phyloP scores from a whole-genome alignment of 2,888 invertebrate genomes.

The Diaphora mendica region DNA sequence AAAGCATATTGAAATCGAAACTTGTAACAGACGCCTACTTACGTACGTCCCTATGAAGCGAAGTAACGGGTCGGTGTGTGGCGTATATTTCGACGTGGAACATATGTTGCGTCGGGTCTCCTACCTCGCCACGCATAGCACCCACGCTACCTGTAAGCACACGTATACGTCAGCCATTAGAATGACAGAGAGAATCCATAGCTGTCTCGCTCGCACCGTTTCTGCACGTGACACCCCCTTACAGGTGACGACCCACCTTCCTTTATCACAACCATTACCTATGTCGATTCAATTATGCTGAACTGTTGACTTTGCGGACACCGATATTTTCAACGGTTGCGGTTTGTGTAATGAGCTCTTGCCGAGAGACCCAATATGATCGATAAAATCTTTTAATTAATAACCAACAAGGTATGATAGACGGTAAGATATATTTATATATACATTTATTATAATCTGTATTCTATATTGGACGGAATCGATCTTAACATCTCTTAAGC shows the following conservation, averaged over 20 bases:
- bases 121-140: constrained; percentile 50
- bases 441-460: constrained; percentile 36
- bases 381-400: constrained; percentile 66
- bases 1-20: constrained; percentile 65
- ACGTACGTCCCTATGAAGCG: constrained; percentile 65
- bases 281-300: constrained; percentile 77
- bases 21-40: constrained; percentile 65
- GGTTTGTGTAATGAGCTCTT: constrained; percentile 45
- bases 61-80: constrained; percentile 60
- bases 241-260: constrained; percentile 58
- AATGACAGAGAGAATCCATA: constrained; percentile 48
- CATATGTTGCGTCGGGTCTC: constrained; percentile 58
- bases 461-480: no score
- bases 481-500: no score
- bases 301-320: constrained; percentile 74
- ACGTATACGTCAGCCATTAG: constrained; percentile 58
- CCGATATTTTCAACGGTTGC: constrained; percentile 64
- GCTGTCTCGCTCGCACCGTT: constrained; percentile 35
- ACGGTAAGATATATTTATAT: constrained; percentile 20
- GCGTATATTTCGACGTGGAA: constrained; percentile 60
- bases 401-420: constrained; percentile 30
- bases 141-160: constrained; percentile 56
- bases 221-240: constrained; percentile 62
- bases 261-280: constrained; percentile 66
- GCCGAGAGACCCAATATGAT: constrained; percentile 48